Evolutionary conservation across 2,113 vertebrate genomes (phyloP), one percentile per base, ranked within the genome.

Genomic region (Aspiorhynchus laticeps): DNA sequence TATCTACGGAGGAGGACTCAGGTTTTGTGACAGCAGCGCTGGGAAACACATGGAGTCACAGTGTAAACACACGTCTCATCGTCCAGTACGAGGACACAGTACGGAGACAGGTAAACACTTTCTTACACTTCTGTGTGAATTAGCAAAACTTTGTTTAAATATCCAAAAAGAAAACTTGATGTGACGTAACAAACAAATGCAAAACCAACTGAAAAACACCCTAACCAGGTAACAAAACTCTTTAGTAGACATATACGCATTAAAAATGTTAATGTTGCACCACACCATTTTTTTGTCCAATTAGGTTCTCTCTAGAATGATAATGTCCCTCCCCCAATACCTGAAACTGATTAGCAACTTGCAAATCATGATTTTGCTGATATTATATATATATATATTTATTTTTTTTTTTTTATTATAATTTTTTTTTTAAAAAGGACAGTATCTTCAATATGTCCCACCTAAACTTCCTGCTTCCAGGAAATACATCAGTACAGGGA

Each of bases 31-130:
- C 91, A 17, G 95, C 96, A 7, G 96, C 96, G 3, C 91, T 97
- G 51, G 96, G 96, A 79, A 97, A 96, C 91, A 96, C 96, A 0
- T 97, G 96, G 96, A 96, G 96, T 91, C 96, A 97, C 92, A 94
- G 92, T 0, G 90, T 97, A 87, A 97, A 95, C 89, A 96, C 95
- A 5, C 94, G 96, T 36, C 93, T 97, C 81, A 96, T 96, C 61
- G 89, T 97, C 12, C 96, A 95, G 4, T 94, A 93, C 83, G 90
- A 93, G 17, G 93, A 95, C 85, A 87, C 91, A 33, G 90, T 88
- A 0, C 91, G 88, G 85, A 95, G 94, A 92, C 94, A 97, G 95
- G 96, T 96, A 89, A 94, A 93, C 19, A 8, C 19, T 4, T 8
- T 41, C 15, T 69, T 19, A 33, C 74, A 24, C 7, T 7, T 15